Evolutionary conservation across 2,888 invertebrate genomes (phyloP).

Genomic region (Xestia ashworthii): DNA sequence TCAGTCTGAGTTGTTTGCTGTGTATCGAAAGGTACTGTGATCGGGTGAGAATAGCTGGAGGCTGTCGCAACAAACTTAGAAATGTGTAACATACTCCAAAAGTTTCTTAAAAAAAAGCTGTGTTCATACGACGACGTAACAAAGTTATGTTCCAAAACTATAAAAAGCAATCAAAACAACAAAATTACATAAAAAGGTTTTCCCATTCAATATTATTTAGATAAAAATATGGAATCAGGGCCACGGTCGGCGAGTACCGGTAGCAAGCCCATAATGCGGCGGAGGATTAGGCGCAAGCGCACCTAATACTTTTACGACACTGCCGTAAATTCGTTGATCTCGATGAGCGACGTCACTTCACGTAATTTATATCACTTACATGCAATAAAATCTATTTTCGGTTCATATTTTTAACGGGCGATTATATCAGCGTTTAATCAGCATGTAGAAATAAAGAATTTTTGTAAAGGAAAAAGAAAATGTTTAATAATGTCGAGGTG

Average conservation of each 20-base stretch:
- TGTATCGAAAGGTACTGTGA: not conserved
- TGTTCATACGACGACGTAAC: not conserved
- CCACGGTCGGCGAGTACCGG: slow-evolving; percentile 76
- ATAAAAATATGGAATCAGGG: slow-evolving; percentile 80
- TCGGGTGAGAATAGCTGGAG: not conserved
- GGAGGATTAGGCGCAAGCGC: slow-evolving; percentile 82
- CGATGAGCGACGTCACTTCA: slow-evolving; percentile 77
- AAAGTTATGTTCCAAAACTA: not conserved
- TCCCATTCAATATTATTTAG: slow-evolving; percentile 61
- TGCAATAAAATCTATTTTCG: slow-evolving; percentile 79
- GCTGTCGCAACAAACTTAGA: not conserved
- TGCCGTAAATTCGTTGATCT: slow-evolving; percentile 83
- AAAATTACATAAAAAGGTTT: slow-evolving; percentile 46
- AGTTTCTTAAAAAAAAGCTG: not conserved
- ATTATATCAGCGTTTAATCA: slow-evolving; percentile 59
- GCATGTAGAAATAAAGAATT: slow-evolving; percentile 18
- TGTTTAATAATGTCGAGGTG: slow-evolving; percentile 12
- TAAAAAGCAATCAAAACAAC: slow-evolving; percentile 46
- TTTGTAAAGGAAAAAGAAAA: slow-evolving; percentile 23
- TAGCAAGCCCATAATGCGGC: slow-evolving; percentile 79
- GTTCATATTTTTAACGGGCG: slow-evolving; percentile 61
- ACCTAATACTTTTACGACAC: slow-evolving; percentile 86
- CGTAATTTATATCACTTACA: slow-evolving; percentile 79
- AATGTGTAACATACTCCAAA: not conserved
- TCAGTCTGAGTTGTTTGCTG: too few relatives aligned